Evolutionary conservation across 2,113 vertebrate species (phyloP), one percentile per base, ranked within the genome.

Genomic region (Podarcis muralis): DNA sequence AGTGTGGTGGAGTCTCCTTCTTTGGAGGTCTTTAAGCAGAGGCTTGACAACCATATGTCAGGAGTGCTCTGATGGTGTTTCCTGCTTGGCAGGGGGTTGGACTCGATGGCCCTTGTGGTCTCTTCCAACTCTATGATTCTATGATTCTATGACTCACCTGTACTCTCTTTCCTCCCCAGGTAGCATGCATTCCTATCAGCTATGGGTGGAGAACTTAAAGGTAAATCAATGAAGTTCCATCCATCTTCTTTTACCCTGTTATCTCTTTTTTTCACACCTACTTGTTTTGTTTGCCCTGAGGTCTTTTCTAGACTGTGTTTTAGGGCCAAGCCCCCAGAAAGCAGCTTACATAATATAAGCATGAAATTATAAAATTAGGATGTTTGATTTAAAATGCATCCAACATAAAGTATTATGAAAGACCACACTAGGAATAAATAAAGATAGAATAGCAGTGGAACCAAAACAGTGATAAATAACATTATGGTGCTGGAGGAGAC

Each of bases 161-260:
- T 82, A 6, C 5, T 8, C 2, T 62, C 48, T 78, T 37, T 57
- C 30, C 83, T 53, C 65, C 59, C 79, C 83, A 98, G 98, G 97
- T 27, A 94, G 90, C 82, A 85, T 95, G 16, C 97, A 97, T 74
- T 97, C 98, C 3, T 98, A 98, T 89, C 97, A 98, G 91, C 97
- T 98, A 86, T 96, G 97, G 94, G 97, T 98, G n/a, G 97, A 97
- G 75, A 97, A 97, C 91, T 92, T 99, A 69, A 99, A 98, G 97
- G 98, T 98, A 95, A 92, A 68, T 1, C 2, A 20, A 43, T 83
- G 23, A 12, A 27, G 22, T 15, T 22, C 8, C 57, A 2, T 25
- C 23, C 76, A 13, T n/a, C 15, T 72, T 80, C 35, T 81, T 53
- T 3, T 15, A 68, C 9, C 25, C 9, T 53, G 25, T 35, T 30